These are phyloP conservation scores for Chlorospingus semifuscus DNA, from an alignment of 2,797 vertebrate species.

Conservation along the genomic window DNA sequence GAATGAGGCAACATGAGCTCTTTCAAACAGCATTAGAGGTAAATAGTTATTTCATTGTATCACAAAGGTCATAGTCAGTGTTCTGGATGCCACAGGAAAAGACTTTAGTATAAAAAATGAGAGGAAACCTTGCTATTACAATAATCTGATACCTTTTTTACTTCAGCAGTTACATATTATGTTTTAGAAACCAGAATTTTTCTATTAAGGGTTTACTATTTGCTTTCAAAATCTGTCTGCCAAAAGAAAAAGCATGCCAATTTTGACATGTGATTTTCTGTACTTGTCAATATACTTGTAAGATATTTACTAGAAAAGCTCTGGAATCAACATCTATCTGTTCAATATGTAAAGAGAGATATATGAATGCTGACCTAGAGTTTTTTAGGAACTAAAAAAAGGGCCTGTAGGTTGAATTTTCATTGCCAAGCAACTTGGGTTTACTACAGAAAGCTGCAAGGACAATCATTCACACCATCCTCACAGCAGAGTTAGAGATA, in stretches of 20 bases:
- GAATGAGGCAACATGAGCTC: neutral
- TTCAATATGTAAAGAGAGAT: neutral
- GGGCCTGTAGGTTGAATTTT: neutral
- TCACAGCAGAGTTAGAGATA: neutral
- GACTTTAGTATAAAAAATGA: neutral
- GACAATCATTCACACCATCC: neutral
- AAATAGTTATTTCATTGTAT: neutral
- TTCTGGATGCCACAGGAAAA: neutral
- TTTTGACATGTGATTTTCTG: neutral
- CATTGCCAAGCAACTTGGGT: neutral
- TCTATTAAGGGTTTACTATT: constrained; percentile 3
- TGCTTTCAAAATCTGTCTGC: neutral
- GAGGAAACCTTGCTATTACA: neutral
- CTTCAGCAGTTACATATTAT: neutral
- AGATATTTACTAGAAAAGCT: neutral
- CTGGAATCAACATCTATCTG: neutral
- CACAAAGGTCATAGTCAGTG: neutral
- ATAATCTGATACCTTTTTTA: neutral
- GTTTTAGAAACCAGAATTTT: neutral
- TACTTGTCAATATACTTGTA: neutral
- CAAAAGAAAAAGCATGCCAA: neutral
- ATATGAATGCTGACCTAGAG: neutral
- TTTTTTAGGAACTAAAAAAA: neutral
- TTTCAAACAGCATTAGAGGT: neutral
- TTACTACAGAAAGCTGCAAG: neutral